Percentiles rank a stretch among this genome's conserved stretches.
Evolutionary conservation across 2,888 invertebrate genomes (phyloP).

Genomic region (Ganaspis brasiliensis): DNA sequence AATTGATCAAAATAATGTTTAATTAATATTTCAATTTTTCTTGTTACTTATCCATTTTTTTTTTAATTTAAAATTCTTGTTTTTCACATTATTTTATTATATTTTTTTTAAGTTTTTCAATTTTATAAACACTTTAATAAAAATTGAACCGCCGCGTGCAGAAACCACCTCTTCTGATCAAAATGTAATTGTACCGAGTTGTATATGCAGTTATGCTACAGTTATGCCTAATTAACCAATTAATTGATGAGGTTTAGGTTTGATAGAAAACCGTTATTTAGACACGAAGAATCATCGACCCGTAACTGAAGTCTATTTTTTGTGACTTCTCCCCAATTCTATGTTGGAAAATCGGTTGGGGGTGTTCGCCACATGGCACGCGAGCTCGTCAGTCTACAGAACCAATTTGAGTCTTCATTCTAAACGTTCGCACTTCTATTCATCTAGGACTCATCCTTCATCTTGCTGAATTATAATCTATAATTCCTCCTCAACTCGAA

Average conservation of each 20-base stretch:
- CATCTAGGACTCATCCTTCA: constrained; percentile 33
- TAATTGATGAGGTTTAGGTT: constrained; percentile 28
- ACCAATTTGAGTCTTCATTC: constrained; percentile 32
- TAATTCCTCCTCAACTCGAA: constrained; percentile 7
- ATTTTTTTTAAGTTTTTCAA: too few relatives aligned
- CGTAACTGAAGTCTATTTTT: constrained; percentile 42
- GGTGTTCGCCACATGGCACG: constrained; percentile 58
- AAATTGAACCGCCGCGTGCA: too few relatives aligned
- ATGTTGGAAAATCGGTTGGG: constrained; percentile 53
- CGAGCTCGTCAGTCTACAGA: constrained; percentile 40
- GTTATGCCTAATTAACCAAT: constrained; percentile 41
- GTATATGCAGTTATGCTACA: not conserved
- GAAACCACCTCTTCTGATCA: too few relatives aligned
- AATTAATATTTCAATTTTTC: too few relatives aligned
- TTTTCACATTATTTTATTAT: too few relatives aligned
- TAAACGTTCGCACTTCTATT: constrained; percentile 33
- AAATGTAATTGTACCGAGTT: not conserved
- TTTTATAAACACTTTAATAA: too few relatives aligned
- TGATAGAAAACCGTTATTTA: constrained; percentile 32
- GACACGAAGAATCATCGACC: constrained; percentile 25
- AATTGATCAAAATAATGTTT: too few relatives aligned
- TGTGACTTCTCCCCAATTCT: constrained; percentile 47
- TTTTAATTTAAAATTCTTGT: too few relatives aligned
- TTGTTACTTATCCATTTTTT: too few relatives aligned
- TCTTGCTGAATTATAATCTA: constrained; percentile 16